phyloP scores from a whole-genome alignment of 1,140 invertebrate genomes.

The Papilio polytes region DNA sequence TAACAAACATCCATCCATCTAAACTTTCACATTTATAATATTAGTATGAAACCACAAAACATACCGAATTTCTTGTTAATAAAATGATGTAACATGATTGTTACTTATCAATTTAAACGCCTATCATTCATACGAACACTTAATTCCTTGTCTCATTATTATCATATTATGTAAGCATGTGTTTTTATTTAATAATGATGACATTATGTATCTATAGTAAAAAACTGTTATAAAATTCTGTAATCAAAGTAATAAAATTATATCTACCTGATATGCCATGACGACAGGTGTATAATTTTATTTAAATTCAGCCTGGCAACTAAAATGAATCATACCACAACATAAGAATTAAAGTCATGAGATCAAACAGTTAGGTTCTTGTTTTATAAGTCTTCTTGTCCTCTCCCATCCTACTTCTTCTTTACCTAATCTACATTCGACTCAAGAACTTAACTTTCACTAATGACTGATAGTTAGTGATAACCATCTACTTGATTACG shows the following conservation, averaged over 20 bases:
- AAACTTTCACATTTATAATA: no score
- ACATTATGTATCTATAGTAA: not conserved
- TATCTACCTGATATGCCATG: not conserved
- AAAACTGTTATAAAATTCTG: not conserved
- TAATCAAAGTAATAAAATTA: not conserved
- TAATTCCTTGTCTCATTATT: not conserved
- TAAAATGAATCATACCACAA: not conserved
- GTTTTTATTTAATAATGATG: not conserved
- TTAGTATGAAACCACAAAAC: no score
- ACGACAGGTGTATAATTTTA: not conserved
- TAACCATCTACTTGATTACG: no score
- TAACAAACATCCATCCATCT: no score
- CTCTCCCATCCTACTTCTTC: no score
- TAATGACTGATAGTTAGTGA: no score
- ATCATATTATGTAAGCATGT: not conserved
- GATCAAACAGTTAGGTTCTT: no score
- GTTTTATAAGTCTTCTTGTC: no score
- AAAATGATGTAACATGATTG: not conserved
- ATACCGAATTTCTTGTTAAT: not conserved
- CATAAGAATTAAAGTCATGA: no score
- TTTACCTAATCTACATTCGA: no score
- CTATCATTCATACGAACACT: not conserved
- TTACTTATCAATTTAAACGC: not conserved
- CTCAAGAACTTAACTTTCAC: no score
- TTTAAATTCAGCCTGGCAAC: not conserved